These are phyloP conservation scores for Pygocentrus nattereri DNA, from an alignment of 2,797 vertebrate species.

Conservation along the genomic window DNA sequence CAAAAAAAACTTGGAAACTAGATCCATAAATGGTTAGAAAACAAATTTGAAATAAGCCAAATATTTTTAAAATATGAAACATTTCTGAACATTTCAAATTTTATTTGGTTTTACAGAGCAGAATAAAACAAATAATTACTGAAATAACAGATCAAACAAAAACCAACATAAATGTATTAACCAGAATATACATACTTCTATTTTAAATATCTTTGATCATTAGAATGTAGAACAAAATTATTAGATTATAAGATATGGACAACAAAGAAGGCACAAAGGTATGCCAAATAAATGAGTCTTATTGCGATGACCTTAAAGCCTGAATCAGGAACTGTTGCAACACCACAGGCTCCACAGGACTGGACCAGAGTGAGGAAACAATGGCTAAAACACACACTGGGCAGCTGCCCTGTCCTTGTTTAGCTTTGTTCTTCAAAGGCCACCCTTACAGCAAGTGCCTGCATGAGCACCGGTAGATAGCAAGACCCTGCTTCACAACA, in stretches of 20 bases:
- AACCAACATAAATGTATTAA: background rate
- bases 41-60: too few species aligned
- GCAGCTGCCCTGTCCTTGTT: background rate
- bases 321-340: background rate
- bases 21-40: background rate
- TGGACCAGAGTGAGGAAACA: background rate
- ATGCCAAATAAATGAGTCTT: slow-evolving; percentile 41
- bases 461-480: background rate
- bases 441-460: background rate
- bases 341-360: background rate
- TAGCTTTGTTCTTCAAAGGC: background rate
- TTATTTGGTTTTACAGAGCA: slow-evolving; percentile 28
- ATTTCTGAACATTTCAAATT: too few species aligned
- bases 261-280: slow-evolving; percentile 51
- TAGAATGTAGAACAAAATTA: slow-evolving; percentile 31
- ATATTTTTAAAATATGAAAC: too few species aligned
- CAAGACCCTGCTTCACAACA: background rate
- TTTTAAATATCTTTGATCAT: slow-evolving; percentile 49
- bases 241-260: background rate
- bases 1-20: too few species aligned
- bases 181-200: slow-evolving; percentile 26
- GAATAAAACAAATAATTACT: slow-evolving; percentile 17
- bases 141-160: background rate
- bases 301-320: slow-evolving; percentile 34
- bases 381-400: background rate